Evolutionary conservation across 2,113 vertebrate species (phyloP), one percentile per base, ranked within the genome.

Genomic region (Elgaria multicarinata): DNA sequence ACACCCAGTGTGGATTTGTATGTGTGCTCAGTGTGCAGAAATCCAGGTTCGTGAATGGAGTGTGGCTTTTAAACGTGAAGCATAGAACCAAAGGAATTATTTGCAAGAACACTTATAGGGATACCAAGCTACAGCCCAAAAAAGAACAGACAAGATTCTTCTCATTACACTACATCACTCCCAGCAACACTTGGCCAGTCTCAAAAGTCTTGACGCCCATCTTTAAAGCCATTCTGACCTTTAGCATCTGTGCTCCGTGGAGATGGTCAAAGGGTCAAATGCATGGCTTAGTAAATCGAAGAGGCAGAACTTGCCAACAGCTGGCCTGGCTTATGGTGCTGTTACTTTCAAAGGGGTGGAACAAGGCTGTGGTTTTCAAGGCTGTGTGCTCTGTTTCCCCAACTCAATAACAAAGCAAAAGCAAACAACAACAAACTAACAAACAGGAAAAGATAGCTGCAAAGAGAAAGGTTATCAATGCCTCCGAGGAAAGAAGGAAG

Each of bases 201-300:
- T 67, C 33, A 87, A 33, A 87, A 39, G 28, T 42, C 58, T 72
- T 67, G 66, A 53, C 28, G 69, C 5, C 36, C 39, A 46, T 69
- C 81, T 77, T 28, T 53, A 74, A 84, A 36, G 44, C 72, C 62
- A 66, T 20, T 42, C 62, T 84, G 88, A 89, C 88, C 88, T 84
- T 84, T 89, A 72, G 74, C 81, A 84, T 42, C 44, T 77, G 62
- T 14, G 81, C 72, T 69, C 72, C 20, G 46, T n/a, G 72, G 33
- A 76, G 58, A 77, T 55, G 58, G 84, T 84, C 55, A 84, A 89
- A 89, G 58, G 58, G 74, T 64, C 39, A 50, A 36, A 78, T 55
- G 66, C 62, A 67, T 14, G 55, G 42, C 33, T 84, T 67, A 50
- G 3, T 50, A 36, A 77, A 36, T 33, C 24, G n/a, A 62, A 84